A percentile compares a stretch with the other conserved stretches of the same genome.
phyloP scores from a whole-genome alignment of 2,113 vertebrate genomes.

The Atlantisia rogersi region DNA sequence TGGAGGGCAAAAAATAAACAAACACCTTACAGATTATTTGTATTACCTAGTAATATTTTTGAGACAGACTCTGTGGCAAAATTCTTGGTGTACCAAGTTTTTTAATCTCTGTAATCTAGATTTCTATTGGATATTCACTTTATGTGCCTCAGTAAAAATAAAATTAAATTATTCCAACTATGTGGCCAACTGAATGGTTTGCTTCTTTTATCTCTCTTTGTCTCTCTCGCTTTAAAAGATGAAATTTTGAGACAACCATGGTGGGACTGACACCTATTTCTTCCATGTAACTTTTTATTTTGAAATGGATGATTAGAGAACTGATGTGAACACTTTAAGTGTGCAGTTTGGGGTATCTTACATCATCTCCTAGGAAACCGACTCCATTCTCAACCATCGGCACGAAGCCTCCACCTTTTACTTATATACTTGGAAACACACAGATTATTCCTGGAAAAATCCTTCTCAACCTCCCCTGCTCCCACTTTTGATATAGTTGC shows the following conservation, averaged over 20 bases:
- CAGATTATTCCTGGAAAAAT: background rate
- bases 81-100: background rate
- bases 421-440: background rate
- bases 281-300: background rate
- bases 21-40: background rate
- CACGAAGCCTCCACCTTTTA: background rate
- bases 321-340: background rate
- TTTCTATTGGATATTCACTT: background rate
- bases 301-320: background rate
- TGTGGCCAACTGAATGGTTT: background rate
- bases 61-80: background rate
- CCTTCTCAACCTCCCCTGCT: background rate
- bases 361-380: background rate
- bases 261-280: background rate
- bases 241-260: background rate
- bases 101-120: background rate
- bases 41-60: background rate
- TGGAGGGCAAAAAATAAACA: background rate
- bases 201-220: background rate
- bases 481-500: background rate
- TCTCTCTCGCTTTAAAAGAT: background rate
- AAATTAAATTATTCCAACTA: background rate
- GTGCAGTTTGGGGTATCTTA: background rate
- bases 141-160: background rate
- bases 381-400: background rate